Conservation (phyloP, 2,888 invertebrate species). For the Cantharis flavilabris region DNA sequence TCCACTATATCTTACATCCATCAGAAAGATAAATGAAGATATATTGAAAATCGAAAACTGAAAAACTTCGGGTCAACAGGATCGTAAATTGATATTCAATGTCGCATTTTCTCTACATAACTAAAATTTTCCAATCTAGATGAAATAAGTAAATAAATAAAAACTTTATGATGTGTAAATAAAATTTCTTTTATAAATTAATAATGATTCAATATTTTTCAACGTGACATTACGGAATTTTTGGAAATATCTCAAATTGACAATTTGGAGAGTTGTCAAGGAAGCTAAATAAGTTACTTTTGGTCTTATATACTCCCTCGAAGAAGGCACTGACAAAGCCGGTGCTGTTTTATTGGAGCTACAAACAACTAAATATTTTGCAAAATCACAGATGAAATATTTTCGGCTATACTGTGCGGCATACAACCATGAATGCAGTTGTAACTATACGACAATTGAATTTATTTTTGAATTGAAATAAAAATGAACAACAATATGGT, state of each 20-base stretch:
- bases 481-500: constrained; percentile 14
- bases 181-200: not conserved
- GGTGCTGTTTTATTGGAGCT: not conserved
- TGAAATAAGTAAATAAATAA: not conserved
- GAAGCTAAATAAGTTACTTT: not conserved
- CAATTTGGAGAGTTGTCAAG: not conserved
- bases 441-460: constrained; percentile 9
- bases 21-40: constrained; percentile 4
- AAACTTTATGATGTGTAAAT: not conserved
- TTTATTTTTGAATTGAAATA: constrained; percentile 15
- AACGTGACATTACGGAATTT: not conserved
- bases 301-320: not conserved
- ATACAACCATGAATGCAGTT: constrained; percentile 4
- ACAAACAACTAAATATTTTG: not conserved
- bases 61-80: not conserved
- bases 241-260: not conserved
- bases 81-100: constrained; percentile 1
- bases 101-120: not conserved
- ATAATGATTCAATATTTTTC: not conserved
- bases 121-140: not conserved
- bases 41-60: not conserved
- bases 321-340: no score
- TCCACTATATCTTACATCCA: not conserved
- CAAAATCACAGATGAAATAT: not conserved
- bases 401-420: not conserved